These are phyloP conservation scores for Battus philenor DNA, from an alignment of 1,140 invertebrate species.

Conservation along the genomic window DNA sequence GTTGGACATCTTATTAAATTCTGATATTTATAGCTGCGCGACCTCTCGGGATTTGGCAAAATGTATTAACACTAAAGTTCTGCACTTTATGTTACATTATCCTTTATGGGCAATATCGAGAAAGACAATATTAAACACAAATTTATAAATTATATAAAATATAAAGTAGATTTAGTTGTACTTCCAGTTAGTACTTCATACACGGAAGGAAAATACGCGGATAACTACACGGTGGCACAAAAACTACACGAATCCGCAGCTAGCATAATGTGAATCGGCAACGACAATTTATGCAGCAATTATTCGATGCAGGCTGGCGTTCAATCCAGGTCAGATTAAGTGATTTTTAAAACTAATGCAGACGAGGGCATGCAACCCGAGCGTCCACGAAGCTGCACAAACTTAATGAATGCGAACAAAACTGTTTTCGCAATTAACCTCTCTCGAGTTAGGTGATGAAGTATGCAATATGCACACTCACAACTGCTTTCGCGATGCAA, in stretches of 20 bases:
- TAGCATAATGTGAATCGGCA: conserved; percentile 54
- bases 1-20: conserved; percentile 58
- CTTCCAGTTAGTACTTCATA: too few relatives aligned
- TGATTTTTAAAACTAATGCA: conserved; percentile 71
- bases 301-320: conserved; percentile 61
- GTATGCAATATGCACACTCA: too few relatives aligned
- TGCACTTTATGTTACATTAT: too few relatives aligned
- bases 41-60: conserved; percentile 15
- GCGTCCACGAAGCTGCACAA: conserved; percentile 37
- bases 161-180: too few relatives aligned
- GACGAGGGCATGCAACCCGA: conserved; percentile 54
- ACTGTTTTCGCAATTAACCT: too few relatives aligned
- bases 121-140: too few relatives aligned
- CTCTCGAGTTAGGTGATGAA: conserved; percentile 6
- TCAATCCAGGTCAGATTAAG: conserved; percentile 69
- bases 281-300: conserved; percentile 69
- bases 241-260: conserved; percentile 28
- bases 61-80: too few relatives aligned
- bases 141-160: too few relatives aligned
- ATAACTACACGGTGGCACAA: conserved; percentile 15
- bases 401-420: conserved; percentile 47
- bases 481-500: not conserved
- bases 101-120: too few relatives aligned
- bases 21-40: conserved; percentile 42
- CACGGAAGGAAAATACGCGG: not conserved